Conservation (phyloP, 2,113 vertebrate species). For the Mesocricetus auratus region DNA sequence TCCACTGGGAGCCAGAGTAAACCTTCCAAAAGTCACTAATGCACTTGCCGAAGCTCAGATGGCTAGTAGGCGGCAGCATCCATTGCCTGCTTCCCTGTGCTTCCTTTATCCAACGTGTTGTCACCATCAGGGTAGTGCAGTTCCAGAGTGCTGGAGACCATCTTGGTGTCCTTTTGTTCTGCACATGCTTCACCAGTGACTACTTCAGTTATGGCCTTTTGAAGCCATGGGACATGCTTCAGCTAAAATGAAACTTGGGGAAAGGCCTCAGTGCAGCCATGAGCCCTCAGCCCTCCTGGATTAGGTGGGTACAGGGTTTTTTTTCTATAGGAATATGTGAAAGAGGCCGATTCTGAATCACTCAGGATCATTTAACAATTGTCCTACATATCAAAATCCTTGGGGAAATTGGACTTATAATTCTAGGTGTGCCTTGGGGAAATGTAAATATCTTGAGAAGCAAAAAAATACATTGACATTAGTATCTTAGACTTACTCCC, state of each 20-base stretch:
- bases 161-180: not conserved
- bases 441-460: not conserved
- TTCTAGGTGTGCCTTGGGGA: not conserved
- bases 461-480: not conserved
- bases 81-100: not conserved
- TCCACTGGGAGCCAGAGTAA: too few species aligned
- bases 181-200: not conserved
- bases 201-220: not conserved
- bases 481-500: not conserved
- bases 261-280: not conserved
- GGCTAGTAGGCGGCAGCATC: not conserved
- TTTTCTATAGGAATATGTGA: not conserved
- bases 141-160: not conserved
- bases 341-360: slow-evolving; percentile 32
- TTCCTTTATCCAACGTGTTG: not conserved
- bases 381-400: not conserved
- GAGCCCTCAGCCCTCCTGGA: not conserved
- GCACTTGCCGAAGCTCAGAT: not conserved
- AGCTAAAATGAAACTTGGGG: not conserved
- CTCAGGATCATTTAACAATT: slow-evolving; percentile 18
- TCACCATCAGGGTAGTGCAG: not conserved
- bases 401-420: slow-evolving; percentile 8
- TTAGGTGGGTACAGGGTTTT: not conserved
- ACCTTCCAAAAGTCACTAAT: not conserved
- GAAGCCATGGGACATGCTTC: not conserved